phyloP scores from a whole-genome alignment of 2,797 vertebrate genomes.

The Eulemur coronatus region DNA sequence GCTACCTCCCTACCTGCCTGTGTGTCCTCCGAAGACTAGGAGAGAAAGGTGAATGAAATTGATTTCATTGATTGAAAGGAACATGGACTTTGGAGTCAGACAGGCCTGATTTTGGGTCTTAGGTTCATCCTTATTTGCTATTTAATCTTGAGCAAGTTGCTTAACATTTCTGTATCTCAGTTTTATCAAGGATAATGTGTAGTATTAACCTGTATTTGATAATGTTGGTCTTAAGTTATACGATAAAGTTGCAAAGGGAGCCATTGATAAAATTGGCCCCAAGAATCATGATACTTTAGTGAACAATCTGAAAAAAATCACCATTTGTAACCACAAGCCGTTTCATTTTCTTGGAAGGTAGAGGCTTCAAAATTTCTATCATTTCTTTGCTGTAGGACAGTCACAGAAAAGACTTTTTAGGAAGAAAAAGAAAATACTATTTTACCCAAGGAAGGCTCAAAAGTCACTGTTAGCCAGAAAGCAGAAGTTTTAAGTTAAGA shows the following conservation, averaged over 20 bases:
- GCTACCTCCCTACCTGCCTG: not conserved
- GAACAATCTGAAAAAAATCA: not conserved
- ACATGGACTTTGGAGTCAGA: not conserved
- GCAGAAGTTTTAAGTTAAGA: not conserved
- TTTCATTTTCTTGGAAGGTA: not conserved
- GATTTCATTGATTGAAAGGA: not conserved
- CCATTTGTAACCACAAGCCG: not conserved
- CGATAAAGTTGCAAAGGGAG: not conserved
- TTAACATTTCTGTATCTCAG: not conserved
- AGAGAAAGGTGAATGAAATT: not conserved
- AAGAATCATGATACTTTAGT: not conserved
- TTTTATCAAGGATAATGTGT: not conserved
- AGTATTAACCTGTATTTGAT: not conserved
- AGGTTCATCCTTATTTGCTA: not conserved
- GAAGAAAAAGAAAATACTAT: not conserved
- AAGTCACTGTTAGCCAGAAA: not conserved
- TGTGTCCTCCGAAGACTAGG: no score
- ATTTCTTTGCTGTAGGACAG: not conserved
- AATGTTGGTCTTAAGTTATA: not conserved
- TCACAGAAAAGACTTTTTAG: not conserved
- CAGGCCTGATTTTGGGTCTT: not conserved
- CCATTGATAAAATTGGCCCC: not conserved
- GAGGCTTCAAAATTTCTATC: not conserved
- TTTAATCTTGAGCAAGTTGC: not conserved
- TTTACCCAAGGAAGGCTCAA: not conserved